Base-by-base conservation (phyloP, 2,113 vertebrate species). In the Hoplias malabaricus region DNA sequence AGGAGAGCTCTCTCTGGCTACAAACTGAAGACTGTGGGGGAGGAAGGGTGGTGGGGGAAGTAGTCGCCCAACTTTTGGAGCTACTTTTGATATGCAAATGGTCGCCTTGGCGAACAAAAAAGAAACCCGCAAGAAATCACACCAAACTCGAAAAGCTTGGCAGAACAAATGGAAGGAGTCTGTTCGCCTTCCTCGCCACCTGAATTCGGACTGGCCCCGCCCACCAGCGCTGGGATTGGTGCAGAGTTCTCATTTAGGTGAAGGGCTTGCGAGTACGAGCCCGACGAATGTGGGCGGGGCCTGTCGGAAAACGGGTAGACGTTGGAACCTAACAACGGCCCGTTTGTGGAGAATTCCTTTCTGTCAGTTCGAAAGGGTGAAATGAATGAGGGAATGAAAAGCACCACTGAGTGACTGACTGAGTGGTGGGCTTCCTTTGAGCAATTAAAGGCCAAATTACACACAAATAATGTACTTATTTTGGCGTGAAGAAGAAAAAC, bases 61-160 rank as follows among this genome's bases (percentile, higher is more conserved):
- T 36, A 42, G 38, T 29, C 27, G 54, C 40, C 57, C 40, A 69
- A 61, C 36, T 61, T 77, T 56, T 77, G 86, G 88, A 85, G 83
- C 86, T 88, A 91, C 91, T 92, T 53, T 92, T 92, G 90, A 91
- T 90, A 92, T 92, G 90, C 87, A 92, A 91, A 92, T 92, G 85
- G 73, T 74, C 72, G 84, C 86, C 85, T 88, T 87, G 85, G 48
- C 48, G 10, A 53, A 53, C 48, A 53, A 53, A 90, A n/a, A 89
- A 91, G 43, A 33, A 89, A 89, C 71, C 85, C 46, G 87, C 86
- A 80, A 90, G 87, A 89, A 91, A 89, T 91, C 90, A 89, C 90
- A 92, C 88, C 63, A 54, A 25, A 65, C 59, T 61, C 59, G 31
- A 36, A 3, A 2, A 9, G 90, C 90, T 90, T 92, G 84, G 82